A percentile compares a stretch with the other conserved stretches of the same genome.
Evolutionary conservation across 1,140 invertebrate species (phyloP).

Genomic region (Goniozus legneri): DNA sequence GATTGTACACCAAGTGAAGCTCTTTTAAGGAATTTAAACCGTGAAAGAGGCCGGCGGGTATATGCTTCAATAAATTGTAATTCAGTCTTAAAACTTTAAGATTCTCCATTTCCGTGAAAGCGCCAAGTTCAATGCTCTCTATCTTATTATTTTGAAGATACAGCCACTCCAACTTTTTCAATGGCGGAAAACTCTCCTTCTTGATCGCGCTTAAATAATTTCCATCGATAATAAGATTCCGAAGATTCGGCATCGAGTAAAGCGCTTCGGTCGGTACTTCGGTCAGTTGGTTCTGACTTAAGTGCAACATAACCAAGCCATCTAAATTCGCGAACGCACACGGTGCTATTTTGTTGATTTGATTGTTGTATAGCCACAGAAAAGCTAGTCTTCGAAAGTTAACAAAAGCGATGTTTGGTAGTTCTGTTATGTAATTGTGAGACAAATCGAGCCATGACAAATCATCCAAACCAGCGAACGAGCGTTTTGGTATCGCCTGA

Average conservation of each 20-base stretch:
- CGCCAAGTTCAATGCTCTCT: too few relatives aligned
- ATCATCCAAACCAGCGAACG: conserved; percentile 15
- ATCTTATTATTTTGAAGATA: conserved; percentile 16
- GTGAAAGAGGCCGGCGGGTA: too few relatives aligned
- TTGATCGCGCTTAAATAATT: conserved; percentile 15
- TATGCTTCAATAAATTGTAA: too few relatives aligned
- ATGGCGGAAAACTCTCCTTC: conserved; percentile 1
- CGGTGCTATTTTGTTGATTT: conserved; percentile 11
- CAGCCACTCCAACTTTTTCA: conserved; percentile 12
- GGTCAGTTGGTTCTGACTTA: conserved; percentile 16
- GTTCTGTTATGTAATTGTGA: conserved; percentile 13
- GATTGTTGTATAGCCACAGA: conserved; percentile 21
- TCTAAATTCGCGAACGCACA: conserved; percentile 9
- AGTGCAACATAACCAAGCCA: conserved; percentile 7
- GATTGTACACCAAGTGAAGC: too few relatives aligned
- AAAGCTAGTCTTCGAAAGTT: conserved; percentile 5
- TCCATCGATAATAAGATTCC: conserved; percentile 13
- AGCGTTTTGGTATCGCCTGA: conserved; percentile 11
- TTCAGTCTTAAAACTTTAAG: too few relatives aligned
- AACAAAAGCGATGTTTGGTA: too few relatives aligned
- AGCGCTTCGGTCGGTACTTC: neutral
- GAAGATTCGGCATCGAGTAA: conserved; percentile 11
- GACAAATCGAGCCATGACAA: conserved; percentile 16
- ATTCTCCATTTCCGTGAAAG: too few relatives aligned
- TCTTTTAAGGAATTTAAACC: too few relatives aligned